These are phyloP conservation scores for Chroicocephalus ridibundus DNA, from an alignment of 2,113 vertebrate species.

Conservation along the genomic window DNA sequence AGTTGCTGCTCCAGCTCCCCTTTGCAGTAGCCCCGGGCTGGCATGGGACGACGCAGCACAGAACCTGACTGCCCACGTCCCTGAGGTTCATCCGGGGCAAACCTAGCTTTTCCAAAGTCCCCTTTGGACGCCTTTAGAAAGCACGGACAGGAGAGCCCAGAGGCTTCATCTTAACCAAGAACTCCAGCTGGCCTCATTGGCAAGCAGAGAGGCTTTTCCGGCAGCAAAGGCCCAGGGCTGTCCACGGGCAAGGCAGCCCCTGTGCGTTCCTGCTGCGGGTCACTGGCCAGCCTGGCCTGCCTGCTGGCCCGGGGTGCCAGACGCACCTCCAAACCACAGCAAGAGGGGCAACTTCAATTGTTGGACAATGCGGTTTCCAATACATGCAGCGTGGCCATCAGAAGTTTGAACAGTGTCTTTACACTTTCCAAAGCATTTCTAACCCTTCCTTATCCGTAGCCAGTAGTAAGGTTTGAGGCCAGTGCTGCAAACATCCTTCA, in stretches of 20 bases:
- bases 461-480: not conserved
- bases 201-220: not conserved
- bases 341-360: not conserved
- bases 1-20: not conserved
- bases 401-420: not conserved
- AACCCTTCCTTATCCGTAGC: not conserved
- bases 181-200: not conserved
- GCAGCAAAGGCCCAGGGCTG: not conserved
- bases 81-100: not conserved
- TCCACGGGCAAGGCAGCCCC: not conserved
- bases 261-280: not conserved
- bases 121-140: not conserved
- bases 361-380: not conserved
- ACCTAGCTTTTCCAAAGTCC: not conserved
- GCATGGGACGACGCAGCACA: fast-evolving
- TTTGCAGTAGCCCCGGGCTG: not conserved
- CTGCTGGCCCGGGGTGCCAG: not conserved
- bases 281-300: not conserved
- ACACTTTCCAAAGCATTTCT: not conserved
- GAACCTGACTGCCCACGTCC: not conserved
- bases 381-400: not conserved
- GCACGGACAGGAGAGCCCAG: not conserved
- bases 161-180: not conserved
- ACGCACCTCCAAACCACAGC: not conserved
- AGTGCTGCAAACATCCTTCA: not conserved